Evolutionary conservation across 2,797 vertebrate species (phyloP).

Genomic region (Harpagifer antarcticus): DNA sequence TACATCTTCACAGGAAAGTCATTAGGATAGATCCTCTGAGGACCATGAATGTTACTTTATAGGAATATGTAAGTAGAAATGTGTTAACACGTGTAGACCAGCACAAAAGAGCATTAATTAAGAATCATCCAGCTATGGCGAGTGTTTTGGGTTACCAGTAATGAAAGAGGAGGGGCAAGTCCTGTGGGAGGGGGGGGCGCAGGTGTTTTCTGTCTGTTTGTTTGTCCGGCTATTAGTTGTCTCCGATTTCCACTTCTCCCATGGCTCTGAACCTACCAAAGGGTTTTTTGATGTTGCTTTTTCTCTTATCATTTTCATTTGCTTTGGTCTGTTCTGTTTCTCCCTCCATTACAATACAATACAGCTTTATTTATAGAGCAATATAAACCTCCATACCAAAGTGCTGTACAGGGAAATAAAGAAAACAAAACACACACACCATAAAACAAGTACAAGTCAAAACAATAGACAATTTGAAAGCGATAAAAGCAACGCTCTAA

Average conservation of each 20-base stretch:
- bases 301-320: slow-evolving; percentile 11
- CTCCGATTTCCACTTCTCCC: slow-evolving; percentile 28
- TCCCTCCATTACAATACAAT: slow-evolving; percentile 5
- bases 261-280: background rate
- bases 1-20: too few relatives aligned
- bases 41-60: too few relatives aligned
- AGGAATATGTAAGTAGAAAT: background rate
- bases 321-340: background rate
- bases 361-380: too few relatives aligned
- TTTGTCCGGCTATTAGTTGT: slow-evolving; percentile 44
- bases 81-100: background rate
- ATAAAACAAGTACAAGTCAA: too few relatives aligned
- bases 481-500: too few relatives aligned
- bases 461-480: too few relatives aligned
- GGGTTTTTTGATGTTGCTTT: background rate
- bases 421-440: too few relatives aligned
- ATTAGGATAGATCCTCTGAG: too few relatives aligned
- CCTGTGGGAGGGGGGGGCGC: slow-evolving; percentile 10
- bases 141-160: slow-evolving; percentile 15
- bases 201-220: slow-evolving; percentile 38
- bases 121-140: background rate
- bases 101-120: background rate
- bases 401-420: too few relatives aligned
- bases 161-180: slow-evolving; percentile 24
- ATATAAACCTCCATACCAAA: too few relatives aligned